phyloP scores from a whole-genome alignment of 2,797 vertebrate species.

The Loris lydekkerianus region DNA sequence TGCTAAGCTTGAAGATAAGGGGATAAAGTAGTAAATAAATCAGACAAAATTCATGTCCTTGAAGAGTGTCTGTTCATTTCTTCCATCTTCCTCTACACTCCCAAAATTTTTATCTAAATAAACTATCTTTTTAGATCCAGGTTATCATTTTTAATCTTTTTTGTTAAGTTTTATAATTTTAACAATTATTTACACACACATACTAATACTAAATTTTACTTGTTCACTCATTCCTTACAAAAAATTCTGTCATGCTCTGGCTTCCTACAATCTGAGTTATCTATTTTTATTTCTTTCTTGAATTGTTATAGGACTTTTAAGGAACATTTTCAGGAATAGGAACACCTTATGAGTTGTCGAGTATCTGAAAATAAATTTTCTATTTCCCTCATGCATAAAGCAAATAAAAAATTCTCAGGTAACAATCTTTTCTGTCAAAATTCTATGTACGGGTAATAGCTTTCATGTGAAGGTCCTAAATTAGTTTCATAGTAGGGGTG shows the following conservation, averaged over 20 bases:
- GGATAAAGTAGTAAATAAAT: constrained; percentile 54
- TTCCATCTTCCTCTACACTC: not conserved
- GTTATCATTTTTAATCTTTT: constrained; percentile 51
- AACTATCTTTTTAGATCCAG: not conserved
- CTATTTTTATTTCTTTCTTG: constrained; percentile 50
- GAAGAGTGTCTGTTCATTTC: not conserved
- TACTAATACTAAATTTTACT: constrained; percentile 21
- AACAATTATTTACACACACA: constrained; percentile 31
- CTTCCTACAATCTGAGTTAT: constrained; percentile 22
- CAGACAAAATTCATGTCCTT: constrained; percentile 3
- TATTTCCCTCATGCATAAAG: not conserved
- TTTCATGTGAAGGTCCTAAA: too few species aligned
- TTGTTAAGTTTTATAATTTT: constrained; percentile 38
- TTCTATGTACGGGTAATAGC: not conserved
- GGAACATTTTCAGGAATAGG: not conserved
- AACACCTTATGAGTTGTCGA: constrained; percentile 22
- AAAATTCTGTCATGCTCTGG: not conserved
- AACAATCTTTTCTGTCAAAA: constrained; percentile 26
- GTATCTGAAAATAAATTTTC: constrained; percentile 41
- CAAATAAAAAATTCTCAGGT: constrained; percentile 31
- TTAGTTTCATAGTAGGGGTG: too few species aligned
- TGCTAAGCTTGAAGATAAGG: constrained; percentile 9
- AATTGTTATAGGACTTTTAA: constrained; percentile 38
- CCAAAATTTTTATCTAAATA: constrained; percentile 31
- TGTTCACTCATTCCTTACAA: constrained; percentile 24